These are phyloP conservation scores for Origma solitaria DNA, from an alignment of 2,113 vertebrate species.

Conservation along the genomic window DNA sequence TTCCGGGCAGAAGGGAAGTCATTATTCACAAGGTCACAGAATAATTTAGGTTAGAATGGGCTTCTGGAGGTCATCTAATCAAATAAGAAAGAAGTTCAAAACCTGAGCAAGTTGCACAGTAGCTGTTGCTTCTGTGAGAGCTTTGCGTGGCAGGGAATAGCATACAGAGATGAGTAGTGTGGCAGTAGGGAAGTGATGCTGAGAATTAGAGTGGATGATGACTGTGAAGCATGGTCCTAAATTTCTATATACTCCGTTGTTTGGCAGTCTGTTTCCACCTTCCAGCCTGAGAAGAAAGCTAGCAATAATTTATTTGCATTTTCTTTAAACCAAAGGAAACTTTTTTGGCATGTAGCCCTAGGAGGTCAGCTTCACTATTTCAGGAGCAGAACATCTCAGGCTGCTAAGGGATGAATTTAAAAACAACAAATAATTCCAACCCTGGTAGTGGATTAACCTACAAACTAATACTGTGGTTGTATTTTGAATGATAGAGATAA, in stretches of 20 bases:
- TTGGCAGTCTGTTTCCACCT: background rate
- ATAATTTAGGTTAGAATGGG: background rate
- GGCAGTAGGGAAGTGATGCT: background rate
- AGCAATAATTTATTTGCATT: background rate
- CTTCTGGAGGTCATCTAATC: background rate
- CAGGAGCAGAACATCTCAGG: background rate
- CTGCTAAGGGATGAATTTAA: constrained; percentile 36
- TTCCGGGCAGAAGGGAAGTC: background rate
- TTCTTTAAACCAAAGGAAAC: constrained; percentile 41
- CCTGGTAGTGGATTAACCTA: background rate
- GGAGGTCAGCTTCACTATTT: constrained; percentile 16
- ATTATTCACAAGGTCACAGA: background rate
- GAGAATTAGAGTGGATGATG: background rate
- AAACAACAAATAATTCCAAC: constrained; percentile 39
- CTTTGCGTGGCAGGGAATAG: background rate
- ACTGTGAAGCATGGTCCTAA: background rate
- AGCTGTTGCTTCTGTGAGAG: background rate
- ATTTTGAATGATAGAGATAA: background rate
- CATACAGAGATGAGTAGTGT: background rate
- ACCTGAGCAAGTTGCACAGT: background rate
- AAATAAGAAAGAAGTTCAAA: background rate
- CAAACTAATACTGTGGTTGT: background rate
- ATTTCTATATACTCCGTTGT: background rate
- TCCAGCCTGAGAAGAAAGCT: background rate
- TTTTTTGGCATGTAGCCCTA: background rate